Evolutionary conservation across 2,113 vertebrate species (phyloP).

Genomic region (Ranitomeya imitator): DNA sequence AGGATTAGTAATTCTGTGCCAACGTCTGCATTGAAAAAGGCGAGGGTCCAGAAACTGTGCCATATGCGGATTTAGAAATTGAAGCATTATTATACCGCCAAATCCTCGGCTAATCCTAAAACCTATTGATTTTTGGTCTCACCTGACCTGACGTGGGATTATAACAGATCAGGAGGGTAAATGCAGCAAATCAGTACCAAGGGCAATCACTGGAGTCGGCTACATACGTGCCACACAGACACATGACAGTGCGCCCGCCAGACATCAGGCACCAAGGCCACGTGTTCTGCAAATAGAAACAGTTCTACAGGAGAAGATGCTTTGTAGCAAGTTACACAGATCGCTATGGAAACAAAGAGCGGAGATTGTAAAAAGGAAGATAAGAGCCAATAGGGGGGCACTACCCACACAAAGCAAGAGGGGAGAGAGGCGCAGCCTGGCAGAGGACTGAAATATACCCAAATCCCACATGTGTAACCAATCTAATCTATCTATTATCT

Average conservation of each 20-base stretch:
- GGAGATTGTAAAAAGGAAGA: constrained; percentile 14
- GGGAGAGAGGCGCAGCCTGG: background rate
- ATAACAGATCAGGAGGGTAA: too few relatives aligned
- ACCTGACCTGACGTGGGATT: too few relatives aligned
- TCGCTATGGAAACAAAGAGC: constrained; percentile 35
- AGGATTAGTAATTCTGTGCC: too few relatives aligned
- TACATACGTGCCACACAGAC: background rate
- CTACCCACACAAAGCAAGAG: constrained; percentile 15
- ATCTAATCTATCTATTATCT: background rate
- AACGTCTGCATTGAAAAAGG: too few relatives aligned
- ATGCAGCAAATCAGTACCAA: too few relatives aligned
- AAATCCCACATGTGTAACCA: background rate
- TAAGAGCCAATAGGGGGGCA: constrained; percentile 1
- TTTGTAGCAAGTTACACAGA: background rate
- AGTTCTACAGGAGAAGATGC: background rate
- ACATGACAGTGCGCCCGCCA: background rate
- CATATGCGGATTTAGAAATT: too few relatives aligned
- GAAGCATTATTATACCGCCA: background rate
- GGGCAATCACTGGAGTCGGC: too few relatives aligned
- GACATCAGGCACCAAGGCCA: background rate
- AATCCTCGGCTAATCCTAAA: background rate
- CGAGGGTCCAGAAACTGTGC: too few relatives aligned
- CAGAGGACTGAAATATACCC: background rate
- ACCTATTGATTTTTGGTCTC: too few relatives aligned
- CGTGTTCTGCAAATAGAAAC: background rate